Evolutionary conservation across 2,797 vertebrate species (phyloP), one percentile per base, ranked within the genome.

Genomic region (Podarcis siculus): DNA sequence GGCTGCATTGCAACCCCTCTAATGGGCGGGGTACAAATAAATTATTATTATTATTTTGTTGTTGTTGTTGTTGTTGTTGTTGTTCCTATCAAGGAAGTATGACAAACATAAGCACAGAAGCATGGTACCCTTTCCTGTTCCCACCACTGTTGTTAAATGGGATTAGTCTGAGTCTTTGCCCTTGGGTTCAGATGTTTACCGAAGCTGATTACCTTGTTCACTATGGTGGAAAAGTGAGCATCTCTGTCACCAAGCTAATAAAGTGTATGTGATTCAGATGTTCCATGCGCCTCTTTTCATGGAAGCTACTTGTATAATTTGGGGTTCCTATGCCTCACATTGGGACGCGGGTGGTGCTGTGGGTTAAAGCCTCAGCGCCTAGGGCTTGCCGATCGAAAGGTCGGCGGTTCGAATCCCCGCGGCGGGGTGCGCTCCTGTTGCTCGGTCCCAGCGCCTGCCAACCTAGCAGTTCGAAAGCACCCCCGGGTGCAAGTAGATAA

Each of bases 141-240:
- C 5, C 17, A 5, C 9, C 25, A 9, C 27, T 10, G 42, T 0
- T 39, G 49, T 58, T 0, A 1, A 17, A 19, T 30, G 9, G 4
- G 69, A 69, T 32, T 15, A 67, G 4, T 49, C 21, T 35, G 17
- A 83, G 17, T 19, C 19, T 78, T 71, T 37, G 32, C 32, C 35
- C n/a, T 83, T 8, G 49, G 49, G 67, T 55, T 78, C 42, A 79
- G 21, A 39, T 32, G 5, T 30, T 71, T 58, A 79, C 13, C 25
- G n/a, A 58, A 37, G 55, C 30, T 35, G 45, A 55, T 21, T 13
- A 55, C 6, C 12, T 85, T 77, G 72, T 64, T 64, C 72, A 30
- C 66, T 32, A 77, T 15, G 9, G 45, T 25, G 42, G 27, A 32
- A 9, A 45, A 77, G 25, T 27, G 27, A 75, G 13, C n/a, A 64